These are phyloP conservation scores for Abrostola tripartita DNA, from an alignment of 2,888 invertebrate genomes.

Conservation along the genomic window DNA sequence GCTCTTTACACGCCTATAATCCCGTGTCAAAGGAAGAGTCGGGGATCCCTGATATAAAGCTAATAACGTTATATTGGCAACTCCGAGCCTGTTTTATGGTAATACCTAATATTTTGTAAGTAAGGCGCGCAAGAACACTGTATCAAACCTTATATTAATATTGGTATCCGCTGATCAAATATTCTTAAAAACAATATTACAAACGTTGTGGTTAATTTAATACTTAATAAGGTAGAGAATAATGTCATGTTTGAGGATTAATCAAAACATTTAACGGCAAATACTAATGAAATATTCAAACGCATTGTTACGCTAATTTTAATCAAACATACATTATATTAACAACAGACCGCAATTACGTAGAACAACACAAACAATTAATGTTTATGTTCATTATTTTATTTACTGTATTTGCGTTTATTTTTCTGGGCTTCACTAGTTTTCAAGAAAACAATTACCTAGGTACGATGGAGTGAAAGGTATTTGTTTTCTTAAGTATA, in stretches of 20 bases:
- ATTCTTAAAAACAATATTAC: constrained; percentile 29
- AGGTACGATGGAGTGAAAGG: background rate
- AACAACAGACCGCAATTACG: background rate
- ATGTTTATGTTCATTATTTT: background rate
- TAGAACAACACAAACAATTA: background rate
- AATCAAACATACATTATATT: background rate
- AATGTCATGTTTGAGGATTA: constrained; percentile 5
- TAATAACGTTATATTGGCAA: constrained; percentile 62
- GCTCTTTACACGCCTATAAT: constrained; percentile 61
- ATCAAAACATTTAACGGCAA: constrained; percentile 20
- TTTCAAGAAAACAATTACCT: background rate
- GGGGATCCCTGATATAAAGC: constrained; percentile 61
- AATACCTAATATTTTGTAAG: constrained; percentile 57
- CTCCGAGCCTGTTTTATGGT: constrained; percentile 57
- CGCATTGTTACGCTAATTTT: constrained; percentile 6
- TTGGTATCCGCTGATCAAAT: constrained; percentile 39
- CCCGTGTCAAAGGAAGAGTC: constrained; percentile 62
- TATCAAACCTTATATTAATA: constrained; percentile 46
- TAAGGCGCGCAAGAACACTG: constrained; percentile 34
- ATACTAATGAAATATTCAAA: constrained; percentile 16
- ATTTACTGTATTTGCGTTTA: background rate
- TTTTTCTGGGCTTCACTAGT: background rate
- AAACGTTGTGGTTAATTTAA: constrained; percentile 38
- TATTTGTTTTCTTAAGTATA: background rate
- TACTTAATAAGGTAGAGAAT: constrained; percentile 19